Percentiles rank a stretch among this genome's conserved stretches.
These are phyloP conservation scores for Aspiorhynchus laticeps DNA, from an alignment of 2,113 vertebrate genomes.

Conservation along the genomic window DNA sequence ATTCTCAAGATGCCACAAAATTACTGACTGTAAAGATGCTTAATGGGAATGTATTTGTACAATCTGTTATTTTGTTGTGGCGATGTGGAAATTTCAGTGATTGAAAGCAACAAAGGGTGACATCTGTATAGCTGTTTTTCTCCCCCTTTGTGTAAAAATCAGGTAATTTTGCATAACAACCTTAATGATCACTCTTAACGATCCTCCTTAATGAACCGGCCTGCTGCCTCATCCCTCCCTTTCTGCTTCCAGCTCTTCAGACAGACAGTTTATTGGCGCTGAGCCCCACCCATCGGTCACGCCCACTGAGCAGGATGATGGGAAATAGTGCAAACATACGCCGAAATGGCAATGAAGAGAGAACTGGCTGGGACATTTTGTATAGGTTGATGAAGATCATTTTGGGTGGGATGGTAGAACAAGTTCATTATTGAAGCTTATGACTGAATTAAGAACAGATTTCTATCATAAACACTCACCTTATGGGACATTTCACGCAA, in stretches of 20 bases:
- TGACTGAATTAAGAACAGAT: background rate
- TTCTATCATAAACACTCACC: background rate
- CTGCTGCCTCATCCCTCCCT: conserved; percentile 45
- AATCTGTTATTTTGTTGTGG: conserved; percentile 27
- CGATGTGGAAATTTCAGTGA: background rate
- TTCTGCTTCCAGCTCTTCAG: conserved; percentile 64
- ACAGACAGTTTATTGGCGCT: conserved; percentile 65
- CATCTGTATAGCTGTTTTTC: background rate
- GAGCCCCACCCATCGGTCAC: conserved; percentile 60
- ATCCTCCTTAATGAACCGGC: conserved; percentile 63
- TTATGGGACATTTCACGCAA: background rate
- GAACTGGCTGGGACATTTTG: conserved; percentile 39
- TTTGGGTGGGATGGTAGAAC: background rate
- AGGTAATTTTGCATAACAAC: conserved; percentile 67
- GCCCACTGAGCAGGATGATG: conserved; percentile 61
- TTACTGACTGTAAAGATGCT: conserved; percentile 11
- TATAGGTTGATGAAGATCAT: background rate
- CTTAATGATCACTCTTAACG: conserved; percentile 67
- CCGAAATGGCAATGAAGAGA: conserved; percentile 42
- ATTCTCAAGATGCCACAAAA: conserved; percentile 23
- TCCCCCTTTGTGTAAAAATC: conserved; percentile 54
- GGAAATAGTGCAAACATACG: conserved; percentile 66
- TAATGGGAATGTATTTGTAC: conserved; percentile 1
- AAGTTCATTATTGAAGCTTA: conserved; percentile 15
- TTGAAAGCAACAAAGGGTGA: conserved; percentile 4